Conservation (phyloP, 2,113 vertebrate genomes). For the Syngnathoides biaculeatus region DNA sequence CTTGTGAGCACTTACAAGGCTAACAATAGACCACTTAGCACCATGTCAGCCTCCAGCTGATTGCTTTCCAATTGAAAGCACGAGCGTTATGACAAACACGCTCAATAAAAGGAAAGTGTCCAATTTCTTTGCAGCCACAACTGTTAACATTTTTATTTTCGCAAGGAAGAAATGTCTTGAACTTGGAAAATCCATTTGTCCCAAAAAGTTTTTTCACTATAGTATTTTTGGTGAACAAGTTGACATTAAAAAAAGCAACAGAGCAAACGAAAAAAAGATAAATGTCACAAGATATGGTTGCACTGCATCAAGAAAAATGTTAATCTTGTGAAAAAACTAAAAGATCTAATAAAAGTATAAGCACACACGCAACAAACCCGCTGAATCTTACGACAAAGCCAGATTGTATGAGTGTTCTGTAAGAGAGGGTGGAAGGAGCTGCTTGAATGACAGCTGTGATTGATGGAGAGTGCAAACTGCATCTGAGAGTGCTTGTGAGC, state of each 20-base stretch:
- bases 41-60: neutral
- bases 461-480: neutral
- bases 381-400: neutral
- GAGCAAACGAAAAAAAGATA: too few relatives aligned
- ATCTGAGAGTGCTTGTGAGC: neutral
- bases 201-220: too few relatives aligned
- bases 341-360: too few relatives aligned
- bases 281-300: too few relatives aligned
- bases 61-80: neutral
- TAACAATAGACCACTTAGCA: constrained; percentile 3
- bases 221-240: too few relatives aligned
- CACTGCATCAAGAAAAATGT: too few relatives aligned
- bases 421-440: neutral
- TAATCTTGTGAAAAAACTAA: too few relatives aligned
- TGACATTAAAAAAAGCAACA: too few relatives aligned
- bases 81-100: neutral
- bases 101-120: neutral
- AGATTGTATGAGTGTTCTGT: neutral
- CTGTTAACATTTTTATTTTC: neutral
- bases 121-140: neutral
- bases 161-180: too few relatives aligned
- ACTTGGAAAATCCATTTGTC: too few relatives aligned
- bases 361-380: too few relatives aligned
- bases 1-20: constrained; percentile 4
- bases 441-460: constrained; percentile 3